These are phyloP conservation scores for Macquaria australasica DNA, from an alignment of 2,113 vertebrate genomes.

Conservation along the genomic window DNA sequence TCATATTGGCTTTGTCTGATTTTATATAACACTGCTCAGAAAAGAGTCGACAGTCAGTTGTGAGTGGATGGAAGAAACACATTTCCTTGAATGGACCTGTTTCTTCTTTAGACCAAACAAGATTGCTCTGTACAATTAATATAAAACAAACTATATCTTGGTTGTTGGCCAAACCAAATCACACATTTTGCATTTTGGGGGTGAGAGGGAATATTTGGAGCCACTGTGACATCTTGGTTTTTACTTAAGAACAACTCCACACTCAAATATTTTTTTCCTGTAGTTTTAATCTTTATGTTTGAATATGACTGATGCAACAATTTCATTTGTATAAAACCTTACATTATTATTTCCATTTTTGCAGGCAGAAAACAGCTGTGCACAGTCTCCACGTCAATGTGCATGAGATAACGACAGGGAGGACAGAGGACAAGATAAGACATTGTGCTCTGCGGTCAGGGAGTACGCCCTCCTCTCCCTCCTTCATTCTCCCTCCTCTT, in stretches of 20 bases:
- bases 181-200: not conserved
- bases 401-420: slow-evolving; percentile 71
- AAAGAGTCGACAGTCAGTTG: too few relatives aligned
- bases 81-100: too few relatives aligned
- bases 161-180: slow-evolving; percentile 1
- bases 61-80: too few relatives aligned
- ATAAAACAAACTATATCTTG: not conserved
- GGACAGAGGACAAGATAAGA: slow-evolving; percentile 80
- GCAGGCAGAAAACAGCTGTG: slow-evolving; percentile 39
- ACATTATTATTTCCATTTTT: slow-evolving; percentile 12
- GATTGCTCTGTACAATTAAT: not conserved
- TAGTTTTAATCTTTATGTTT: slow-evolving; percentile 8
- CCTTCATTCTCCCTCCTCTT: slow-evolving; percentile 58
- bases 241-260: not conserved
- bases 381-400: slow-evolving; percentile 52
- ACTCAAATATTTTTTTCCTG: not conserved
- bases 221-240: not conserved
- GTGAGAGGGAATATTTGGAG: not conserved
- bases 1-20: not conserved
- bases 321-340: slow-evolving; percentile 29
- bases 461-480: slow-evolving; percentile 70
- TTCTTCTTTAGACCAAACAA: too few relatives aligned
- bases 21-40: not conserved
- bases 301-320: not conserved
- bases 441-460: slow-evolving; percentile 71